Percentiles rank a stretch among this genome's conserved stretches.
phyloP scores from a whole-genome alignment of 2,113 vertebrate species.

The Carlito syrichta region DNA sequence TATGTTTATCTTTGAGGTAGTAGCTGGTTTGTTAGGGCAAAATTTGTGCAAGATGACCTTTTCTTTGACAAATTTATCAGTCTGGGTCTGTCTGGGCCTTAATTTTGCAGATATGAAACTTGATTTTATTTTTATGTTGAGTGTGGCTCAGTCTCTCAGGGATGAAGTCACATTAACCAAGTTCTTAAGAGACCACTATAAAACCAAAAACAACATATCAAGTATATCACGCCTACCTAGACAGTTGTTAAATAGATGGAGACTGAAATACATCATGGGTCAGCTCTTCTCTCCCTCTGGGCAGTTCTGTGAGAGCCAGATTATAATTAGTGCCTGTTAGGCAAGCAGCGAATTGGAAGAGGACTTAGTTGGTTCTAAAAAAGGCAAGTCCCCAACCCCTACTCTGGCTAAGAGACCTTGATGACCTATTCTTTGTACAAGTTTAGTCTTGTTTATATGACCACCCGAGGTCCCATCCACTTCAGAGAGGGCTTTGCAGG shows the following conservation, averaged over 20 bases:
- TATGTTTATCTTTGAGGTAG: background rate
- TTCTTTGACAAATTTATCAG: background rate
- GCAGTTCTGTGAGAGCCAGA: background rate
- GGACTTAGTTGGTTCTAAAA: background rate
- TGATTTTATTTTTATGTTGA: background rate
- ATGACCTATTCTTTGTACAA: background rate
- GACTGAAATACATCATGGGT: background rate
- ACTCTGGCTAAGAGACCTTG: too few relatives aligned
- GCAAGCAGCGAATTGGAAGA: background rate
- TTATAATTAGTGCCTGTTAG: background rate
- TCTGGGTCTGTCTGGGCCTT: background rate
- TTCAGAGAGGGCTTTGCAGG: background rate
- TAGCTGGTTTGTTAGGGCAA: background rate
- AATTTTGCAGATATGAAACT: background rate
- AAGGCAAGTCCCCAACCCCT: background rate
- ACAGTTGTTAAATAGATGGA: background rate
- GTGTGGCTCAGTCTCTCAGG: background rate
- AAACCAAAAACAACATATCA: background rate
- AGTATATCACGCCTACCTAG: background rate
- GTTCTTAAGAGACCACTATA: background rate
- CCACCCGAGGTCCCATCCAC: background rate
- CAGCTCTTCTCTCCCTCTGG: background rate
- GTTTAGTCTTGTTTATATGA: background rate
- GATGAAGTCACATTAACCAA: background rate
- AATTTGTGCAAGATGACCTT: background rate